phyloP scores from a whole-genome alignment of 2,113 vertebrate genomes.

The Calyptommatus sinebrachiatus region DNA sequence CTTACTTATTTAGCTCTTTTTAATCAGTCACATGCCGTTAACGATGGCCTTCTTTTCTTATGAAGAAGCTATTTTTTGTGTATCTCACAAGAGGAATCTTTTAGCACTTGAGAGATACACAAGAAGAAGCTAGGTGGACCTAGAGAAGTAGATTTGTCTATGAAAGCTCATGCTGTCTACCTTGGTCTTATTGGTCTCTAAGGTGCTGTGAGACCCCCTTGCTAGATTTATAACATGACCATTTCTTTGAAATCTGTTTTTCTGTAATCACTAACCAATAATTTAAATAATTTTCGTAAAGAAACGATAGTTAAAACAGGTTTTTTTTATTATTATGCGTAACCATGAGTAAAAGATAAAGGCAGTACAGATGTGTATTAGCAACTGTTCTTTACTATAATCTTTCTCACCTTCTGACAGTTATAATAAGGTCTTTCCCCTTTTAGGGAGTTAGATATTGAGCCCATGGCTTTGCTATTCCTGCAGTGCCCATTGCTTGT shows the following conservation, averaged over 20 bases:
- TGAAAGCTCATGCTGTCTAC: no score
- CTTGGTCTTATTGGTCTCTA: no score
- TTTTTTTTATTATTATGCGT: not conserved
- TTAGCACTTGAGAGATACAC: no score
- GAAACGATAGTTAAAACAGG: not conserved
- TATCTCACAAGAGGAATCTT: no score
- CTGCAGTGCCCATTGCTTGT: not conserved
- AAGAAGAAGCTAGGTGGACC: no score
- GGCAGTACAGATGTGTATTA: not conserved
- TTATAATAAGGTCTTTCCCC: not conserved
- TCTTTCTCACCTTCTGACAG: not conserved
- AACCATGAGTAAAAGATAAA: not conserved
- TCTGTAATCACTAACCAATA: not conserved
- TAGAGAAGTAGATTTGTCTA: no score
- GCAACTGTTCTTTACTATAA: not conserved
- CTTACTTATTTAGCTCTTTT: not conserved
- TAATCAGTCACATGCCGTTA: not conserved
- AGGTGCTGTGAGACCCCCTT: no score
- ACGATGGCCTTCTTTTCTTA: not conserved
- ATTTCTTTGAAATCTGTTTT: not conserved
- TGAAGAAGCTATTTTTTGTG: not conserved
- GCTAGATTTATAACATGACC: no score
- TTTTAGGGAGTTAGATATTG: not conserved
- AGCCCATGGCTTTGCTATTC: not conserved
- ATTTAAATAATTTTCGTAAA: no score